Evolutionary conservation across 2,113 vertebrate genomes (phyloP).

Genomic region (Centrocercus urophasianus): DNA sequence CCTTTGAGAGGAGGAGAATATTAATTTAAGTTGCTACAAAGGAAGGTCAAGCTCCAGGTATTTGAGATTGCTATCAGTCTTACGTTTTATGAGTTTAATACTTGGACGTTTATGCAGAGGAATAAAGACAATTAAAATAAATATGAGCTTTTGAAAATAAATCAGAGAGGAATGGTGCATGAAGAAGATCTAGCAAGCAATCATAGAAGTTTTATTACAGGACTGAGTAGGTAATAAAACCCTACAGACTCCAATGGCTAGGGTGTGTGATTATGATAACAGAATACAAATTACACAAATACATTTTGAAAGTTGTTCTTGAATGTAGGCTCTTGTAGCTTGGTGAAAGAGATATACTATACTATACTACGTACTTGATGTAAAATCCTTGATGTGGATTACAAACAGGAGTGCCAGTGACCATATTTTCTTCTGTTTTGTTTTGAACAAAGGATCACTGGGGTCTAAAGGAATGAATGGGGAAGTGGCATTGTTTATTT

Average conservation of each 20-base stretch:
- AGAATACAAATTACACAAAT: neutral
- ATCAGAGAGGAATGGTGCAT: neutral
- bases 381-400: neutral
- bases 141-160: neutral
- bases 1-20: neutral
- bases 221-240: neutral
- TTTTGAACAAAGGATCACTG: neutral
- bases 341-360: neutral
- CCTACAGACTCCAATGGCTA: neutral
- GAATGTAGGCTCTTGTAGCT: neutral
- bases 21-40: neutral
- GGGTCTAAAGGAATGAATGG: neutral
- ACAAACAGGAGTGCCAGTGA: neutral
- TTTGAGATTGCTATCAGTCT: neutral
- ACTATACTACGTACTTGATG: neutral
- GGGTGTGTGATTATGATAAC: neutral
- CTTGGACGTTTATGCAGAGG: neutral
- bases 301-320: neutral
- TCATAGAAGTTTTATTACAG: neutral
- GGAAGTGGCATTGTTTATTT: slow-evolving; percentile 39
- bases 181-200: neutral
- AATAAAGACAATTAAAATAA: slow-evolving; percentile 11
- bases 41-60: slow-evolving; percentile 16
- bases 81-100: neutral
- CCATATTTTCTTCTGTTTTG: neutral